Conservation (phyloP, 2,888 invertebrate genomes). For the Sycophila texana region DNA sequence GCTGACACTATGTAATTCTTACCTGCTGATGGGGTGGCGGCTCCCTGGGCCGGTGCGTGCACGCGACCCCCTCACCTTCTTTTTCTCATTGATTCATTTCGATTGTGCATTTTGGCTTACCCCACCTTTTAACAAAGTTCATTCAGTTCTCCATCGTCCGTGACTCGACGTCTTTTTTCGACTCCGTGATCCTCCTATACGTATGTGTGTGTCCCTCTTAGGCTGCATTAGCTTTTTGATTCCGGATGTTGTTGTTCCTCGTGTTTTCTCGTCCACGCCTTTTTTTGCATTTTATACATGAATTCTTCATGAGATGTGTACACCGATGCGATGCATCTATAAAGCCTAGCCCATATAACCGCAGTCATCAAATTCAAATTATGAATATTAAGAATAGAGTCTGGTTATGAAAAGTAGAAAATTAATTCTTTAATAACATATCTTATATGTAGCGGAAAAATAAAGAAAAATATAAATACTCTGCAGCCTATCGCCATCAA, state of each 20-base stretch:
- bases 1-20: slow-evolving; percentile 65
- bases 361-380: neutral
- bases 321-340: too few species aligned
- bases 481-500: too few species aligned
- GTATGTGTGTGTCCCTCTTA: neutral
- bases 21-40: slow-evolving; percentile 60
- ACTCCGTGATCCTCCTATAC: neutral
- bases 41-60: slow-evolving; percentile 3
- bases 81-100: neutral
- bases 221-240: slow-evolving; percentile 9
- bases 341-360: too few species aligned
- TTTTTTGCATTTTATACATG: neutral
- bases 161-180: slow-evolving; percentile 43
- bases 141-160: neutral
- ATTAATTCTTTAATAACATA: too few species aligned
- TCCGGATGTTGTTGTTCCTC: neutral
- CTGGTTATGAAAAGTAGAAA: too few species aligned
- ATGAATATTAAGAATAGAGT: neutral
- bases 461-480: neutral
- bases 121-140: neutral
- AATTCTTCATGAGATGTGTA: slow-evolving; percentile 12
- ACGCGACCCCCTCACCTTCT: slow-evolving; percentile 10
- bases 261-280: neutral
- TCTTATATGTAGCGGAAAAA: too few species aligned
- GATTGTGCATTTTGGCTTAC: slow-evolving; percentile 13